Conservation (phyloP, 1,140 invertebrate genomes). For the Psix sp. region DNA sequence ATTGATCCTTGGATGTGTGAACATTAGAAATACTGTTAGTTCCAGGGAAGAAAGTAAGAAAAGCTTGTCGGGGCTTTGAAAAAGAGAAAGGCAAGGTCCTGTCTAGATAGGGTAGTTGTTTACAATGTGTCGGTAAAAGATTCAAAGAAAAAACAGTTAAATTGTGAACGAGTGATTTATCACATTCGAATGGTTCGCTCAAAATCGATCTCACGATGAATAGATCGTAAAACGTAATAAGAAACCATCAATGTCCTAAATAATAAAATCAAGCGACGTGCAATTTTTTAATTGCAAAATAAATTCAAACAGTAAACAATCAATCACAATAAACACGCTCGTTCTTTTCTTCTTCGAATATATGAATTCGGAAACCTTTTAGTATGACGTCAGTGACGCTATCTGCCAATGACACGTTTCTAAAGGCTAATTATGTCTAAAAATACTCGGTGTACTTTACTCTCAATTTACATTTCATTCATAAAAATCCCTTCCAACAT, state of each 20-base stretch:
- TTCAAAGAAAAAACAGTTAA: conserved; percentile 18
- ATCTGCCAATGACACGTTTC: conserved; percentile 37
- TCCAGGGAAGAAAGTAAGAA: conserved; percentile 17
- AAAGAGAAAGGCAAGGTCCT: conserved; percentile 27
- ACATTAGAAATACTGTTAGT: conserved; percentile 32
- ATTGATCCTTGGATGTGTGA: conserved; percentile 31
- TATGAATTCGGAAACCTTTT: too few relatives aligned
- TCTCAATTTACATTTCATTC: conserved; percentile 58
- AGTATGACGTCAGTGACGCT: too few relatives aligned
- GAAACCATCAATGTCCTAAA: neutral
- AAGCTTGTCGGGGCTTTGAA: conserved; percentile 8
- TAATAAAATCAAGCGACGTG: too few relatives aligned
- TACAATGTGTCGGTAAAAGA: conserved; percentile 4
- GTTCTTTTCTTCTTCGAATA: too few relatives aligned
- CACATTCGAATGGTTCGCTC: conserved; percentile 14
- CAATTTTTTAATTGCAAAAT: too few relatives aligned
- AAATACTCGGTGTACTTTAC: conserved; percentile 48
- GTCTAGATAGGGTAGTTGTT: conserved; percentile 18
- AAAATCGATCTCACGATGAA: conserved; percentile 21
- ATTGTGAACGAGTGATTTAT: conserved; percentile 36
- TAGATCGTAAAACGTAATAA: neutral
- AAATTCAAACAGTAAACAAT: too few relatives aligned
- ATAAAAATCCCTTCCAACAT: conserved; percentile 51
- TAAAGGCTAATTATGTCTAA: conserved; percentile 54
- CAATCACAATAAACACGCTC: too few relatives aligned